phyloP scores from a whole-genome alignment of 2,113 vertebrate genomes.

The Noctilio leporinus region DNA sequence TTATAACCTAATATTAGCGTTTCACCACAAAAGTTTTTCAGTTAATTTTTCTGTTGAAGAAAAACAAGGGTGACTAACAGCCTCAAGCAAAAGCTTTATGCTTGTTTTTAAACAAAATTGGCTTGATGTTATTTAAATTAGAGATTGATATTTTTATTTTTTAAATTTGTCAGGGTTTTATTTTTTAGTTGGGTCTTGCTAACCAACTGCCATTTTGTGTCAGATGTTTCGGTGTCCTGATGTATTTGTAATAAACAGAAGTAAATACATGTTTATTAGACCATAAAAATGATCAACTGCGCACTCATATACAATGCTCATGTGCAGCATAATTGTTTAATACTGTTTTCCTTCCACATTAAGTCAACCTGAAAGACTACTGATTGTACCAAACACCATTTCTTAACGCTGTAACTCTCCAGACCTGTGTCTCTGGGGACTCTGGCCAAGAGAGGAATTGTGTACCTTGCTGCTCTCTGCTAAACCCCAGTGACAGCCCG shows the following conservation, averaged over 20 bases:
- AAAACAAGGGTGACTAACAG: not conserved
- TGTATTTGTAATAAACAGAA: slow-evolving; percentile 26
- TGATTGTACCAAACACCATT: not conserved
- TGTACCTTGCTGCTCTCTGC: not conserved
- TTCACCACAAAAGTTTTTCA: not conserved
- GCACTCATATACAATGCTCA: not conserved
- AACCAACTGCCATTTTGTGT: not conserved
- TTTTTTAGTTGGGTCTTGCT: not conserved
- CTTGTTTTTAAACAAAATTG: slow-evolving; percentile 5
- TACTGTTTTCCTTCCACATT: slow-evolving; percentile 40
- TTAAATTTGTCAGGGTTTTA: not conserved
- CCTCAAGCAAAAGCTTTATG: not conserved
- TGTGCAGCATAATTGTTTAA: not conserved
- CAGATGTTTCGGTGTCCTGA: not conserved
- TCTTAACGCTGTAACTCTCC: not conserved
- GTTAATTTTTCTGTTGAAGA: not conserved
- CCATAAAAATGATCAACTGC: slow-evolving; percentile 15
- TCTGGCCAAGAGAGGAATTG: not conserved
- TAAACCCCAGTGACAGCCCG: not conserved
- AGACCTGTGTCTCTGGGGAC: not conserved
- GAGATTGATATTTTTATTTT: slow-evolving; percentile 11
- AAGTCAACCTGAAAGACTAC: slow-evolving; percentile 18
- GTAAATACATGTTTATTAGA: slow-evolving; percentile 34
- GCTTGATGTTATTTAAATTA: not conserved
- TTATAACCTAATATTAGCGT: not conserved